Evolutionary conservation across 2,113 vertebrate genomes (phyloP).

Genomic region (Tapirus terrestris): DNA sequence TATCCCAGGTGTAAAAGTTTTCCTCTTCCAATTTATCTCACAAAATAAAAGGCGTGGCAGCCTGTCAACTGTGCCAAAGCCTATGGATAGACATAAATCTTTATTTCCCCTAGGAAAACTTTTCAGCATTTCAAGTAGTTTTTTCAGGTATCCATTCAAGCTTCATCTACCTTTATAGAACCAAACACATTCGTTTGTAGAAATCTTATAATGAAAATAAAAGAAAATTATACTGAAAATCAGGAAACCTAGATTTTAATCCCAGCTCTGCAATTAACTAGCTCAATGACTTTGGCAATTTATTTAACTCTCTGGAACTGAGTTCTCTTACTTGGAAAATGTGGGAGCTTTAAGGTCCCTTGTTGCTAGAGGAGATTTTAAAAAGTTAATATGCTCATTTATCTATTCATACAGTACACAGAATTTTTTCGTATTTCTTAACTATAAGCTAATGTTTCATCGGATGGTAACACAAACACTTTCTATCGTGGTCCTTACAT

Average conservation of each 20-base stretch:
- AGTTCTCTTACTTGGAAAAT: background rate
- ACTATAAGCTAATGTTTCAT: background rate
- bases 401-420: background rate
- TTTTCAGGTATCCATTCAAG: background rate
- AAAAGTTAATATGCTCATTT: background rate
- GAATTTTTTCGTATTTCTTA: background rate
- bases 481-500: background rate
- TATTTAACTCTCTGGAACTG: background rate
- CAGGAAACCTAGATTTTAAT: slow-evolving; percentile 44
- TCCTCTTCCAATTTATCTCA: background rate
- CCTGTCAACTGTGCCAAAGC: no score
- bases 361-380: background rate
- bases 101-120: background rate
- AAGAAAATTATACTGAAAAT: background rate
- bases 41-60: background rate
- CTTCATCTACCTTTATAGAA: background rate
- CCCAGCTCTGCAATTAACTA: background rate
- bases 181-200: background rate
- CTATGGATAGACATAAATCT: background rate
- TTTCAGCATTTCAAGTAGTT: background rate
- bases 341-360: background rate
- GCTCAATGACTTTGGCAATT: background rate
- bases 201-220: background rate
- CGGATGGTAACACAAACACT: background rate
- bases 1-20: background rate